These are phyloP conservation scores for Drosophila melanica DNA, from an alignment of 1,140 invertebrate species.

Conservation along the genomic window DNA sequence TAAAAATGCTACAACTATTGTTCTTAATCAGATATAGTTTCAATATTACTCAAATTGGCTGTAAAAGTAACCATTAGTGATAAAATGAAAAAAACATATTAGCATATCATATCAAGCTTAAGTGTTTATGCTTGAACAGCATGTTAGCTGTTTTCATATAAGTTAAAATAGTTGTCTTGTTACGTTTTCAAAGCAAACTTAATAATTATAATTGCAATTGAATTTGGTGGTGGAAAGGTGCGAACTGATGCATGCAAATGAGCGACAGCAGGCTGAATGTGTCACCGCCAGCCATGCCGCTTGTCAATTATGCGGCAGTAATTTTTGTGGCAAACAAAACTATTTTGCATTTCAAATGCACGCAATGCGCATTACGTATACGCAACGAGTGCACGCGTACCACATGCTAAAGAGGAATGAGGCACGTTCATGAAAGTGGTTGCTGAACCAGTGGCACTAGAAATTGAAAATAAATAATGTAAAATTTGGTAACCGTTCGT, in stretches of 20 bases:
- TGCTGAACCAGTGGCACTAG: constrained; percentile 18
- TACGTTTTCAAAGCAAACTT: too few species aligned
- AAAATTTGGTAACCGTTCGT: constrained; percentile 33
- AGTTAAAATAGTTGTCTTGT: too few species aligned
- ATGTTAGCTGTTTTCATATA: too few species aligned
- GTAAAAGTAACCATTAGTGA: too few species aligned
- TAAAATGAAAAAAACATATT: too few species aligned
- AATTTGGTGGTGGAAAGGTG: constrained; percentile 55
- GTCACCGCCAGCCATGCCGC: constrained; percentile 4
- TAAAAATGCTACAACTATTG: too few species aligned
- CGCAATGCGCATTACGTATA: constrained; percentile 60
- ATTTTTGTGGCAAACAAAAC: constrained; percentile 64
- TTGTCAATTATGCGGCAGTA: constrained; percentile 52
- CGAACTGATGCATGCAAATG: constrained; percentile 74
- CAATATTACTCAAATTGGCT: too few species aligned
- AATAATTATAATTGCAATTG: constrained; percentile 13
- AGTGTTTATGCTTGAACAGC: too few species aligned
- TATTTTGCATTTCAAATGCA: constrained; percentile 80
- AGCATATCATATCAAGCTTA: too few species aligned
- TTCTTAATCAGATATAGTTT: too few species aligned
- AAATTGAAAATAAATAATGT: constrained; percentile 76
- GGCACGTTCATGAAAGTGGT: background rate
- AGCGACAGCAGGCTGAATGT: constrained; percentile 32
- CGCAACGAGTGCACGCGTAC: constrained; percentile 48
- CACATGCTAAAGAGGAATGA: background rate